A percentile compares a stretch with the other conserved stretches of the same genome.
Evolutionary conservation across 2,797 vertebrate genomes (phyloP).

Genomic region (Thamnophis elegans): DNA sequence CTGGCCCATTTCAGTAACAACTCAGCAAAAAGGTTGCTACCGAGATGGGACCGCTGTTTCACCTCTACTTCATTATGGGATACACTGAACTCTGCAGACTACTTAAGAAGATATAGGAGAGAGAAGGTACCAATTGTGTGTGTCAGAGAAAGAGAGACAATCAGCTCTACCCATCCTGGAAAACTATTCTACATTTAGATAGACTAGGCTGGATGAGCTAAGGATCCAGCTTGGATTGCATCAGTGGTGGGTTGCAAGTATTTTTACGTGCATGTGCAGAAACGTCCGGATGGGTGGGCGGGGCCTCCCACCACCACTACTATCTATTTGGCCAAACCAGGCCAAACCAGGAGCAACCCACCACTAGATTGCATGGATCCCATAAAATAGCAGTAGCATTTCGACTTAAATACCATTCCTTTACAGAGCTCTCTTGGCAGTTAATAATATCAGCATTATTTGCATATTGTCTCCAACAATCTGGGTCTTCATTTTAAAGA

Average conservation of each 20-base stretch:
- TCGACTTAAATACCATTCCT: background rate
- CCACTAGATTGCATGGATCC: background rate
- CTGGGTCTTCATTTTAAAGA: background rate
- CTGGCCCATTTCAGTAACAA: slow-evolving; percentile 20
- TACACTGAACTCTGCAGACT: background rate
- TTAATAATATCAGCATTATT: background rate
- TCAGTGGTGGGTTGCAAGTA: no score
- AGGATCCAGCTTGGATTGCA: background rate
- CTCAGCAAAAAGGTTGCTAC: slow-evolving; percentile 19
- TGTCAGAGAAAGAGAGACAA: background rate
- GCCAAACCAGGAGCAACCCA: no score
- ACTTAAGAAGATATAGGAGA: slow-evolving; percentile 7
- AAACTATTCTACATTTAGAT: background rate
- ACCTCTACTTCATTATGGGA: slow-evolving; percentile 6
- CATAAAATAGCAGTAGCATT: background rate
- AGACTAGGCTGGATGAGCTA: background rate
- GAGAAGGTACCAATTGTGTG: background rate
- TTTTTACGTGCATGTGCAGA: no score
- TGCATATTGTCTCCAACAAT: background rate
- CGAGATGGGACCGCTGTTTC: background rate
- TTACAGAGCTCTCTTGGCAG: background rate
- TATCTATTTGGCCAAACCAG: no score
- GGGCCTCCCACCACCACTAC: no score
- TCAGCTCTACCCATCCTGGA: background rate
- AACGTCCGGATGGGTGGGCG: no score